Percentiles rank a stretch among this genome's conserved stretches.
Evolutionary conservation across 2,113 vertebrate genomes (phyloP).

Genomic region (Chionomys nivalis): DNA sequence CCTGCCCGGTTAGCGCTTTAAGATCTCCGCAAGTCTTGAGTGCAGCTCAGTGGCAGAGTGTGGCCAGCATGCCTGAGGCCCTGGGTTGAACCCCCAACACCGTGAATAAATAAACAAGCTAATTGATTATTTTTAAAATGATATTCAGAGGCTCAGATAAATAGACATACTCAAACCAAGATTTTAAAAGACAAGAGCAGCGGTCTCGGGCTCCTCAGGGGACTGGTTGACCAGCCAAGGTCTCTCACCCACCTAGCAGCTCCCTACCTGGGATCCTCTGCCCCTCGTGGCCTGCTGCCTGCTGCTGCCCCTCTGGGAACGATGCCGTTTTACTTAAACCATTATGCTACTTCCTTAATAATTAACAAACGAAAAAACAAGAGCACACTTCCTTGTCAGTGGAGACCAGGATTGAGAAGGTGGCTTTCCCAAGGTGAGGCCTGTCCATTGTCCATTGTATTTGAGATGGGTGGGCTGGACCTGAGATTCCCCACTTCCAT

Average conservation of each 20-base stretch:
- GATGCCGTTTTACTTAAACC: too few relatives aligned
- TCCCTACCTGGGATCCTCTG: too few relatives aligned
- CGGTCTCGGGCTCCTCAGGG: accelerated
- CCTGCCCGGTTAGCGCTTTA: not conserved
- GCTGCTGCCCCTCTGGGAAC: too few relatives aligned
- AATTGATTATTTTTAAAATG: not conserved
- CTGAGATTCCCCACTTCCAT: not conserved
- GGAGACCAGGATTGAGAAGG: not conserved
- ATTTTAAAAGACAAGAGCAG: not conserved
- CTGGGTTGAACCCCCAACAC: not conserved
- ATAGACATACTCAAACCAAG: not conserved
- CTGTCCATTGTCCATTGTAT: not conserved
- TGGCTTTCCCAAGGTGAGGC: not conserved
- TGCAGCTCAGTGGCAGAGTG: not conserved
- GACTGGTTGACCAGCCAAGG: too few relatives aligned
- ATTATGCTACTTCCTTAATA: not conserved
- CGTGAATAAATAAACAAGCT: not conserved
- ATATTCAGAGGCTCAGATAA: not conserved
- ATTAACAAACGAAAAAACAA: not conserved
- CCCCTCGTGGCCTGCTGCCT: too few relatives aligned
- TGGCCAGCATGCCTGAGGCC: not conserved
- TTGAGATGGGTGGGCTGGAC: not conserved
- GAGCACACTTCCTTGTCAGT: not conserved
- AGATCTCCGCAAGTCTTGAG: too few relatives aligned
- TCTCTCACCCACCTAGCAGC: too few relatives aligned